These are phyloP conservation scores for Synanthedon myopaeformis DNA, from an alignment of 2,888 invertebrate genomes.

Conservation along the genomic window DNA sequence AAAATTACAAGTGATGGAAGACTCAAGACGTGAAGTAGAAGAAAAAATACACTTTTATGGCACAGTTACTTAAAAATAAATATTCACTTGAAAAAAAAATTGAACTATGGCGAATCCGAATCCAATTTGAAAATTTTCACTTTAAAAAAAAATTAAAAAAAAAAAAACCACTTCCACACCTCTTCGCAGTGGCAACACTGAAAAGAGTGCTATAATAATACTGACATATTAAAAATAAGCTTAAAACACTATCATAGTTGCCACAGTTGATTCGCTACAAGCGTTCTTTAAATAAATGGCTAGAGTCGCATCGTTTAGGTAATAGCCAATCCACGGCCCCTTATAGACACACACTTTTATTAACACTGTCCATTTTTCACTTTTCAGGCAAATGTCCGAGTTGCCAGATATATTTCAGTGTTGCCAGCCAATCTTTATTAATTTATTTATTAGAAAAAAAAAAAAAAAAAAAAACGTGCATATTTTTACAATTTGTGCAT, in stretches of 20 bases:
- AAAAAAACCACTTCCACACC: background rate
- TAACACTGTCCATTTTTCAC: too few relatives aligned
- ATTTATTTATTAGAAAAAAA: too few relatives aligned
- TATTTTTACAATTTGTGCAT: too few relatives aligned
- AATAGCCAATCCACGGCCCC: too few relatives aligned
- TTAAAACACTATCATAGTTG: background rate
- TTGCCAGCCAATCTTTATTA: background rate
- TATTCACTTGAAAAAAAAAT: background rate
- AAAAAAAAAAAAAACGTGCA: too few relatives aligned
- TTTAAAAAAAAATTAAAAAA: background rate
- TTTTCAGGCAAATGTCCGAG: background rate
- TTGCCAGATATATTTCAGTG: background rate
- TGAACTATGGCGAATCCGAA: background rate
- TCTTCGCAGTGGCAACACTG: slow-evolving; percentile 2
- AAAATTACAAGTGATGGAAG: background rate
- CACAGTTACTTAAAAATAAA: background rate
- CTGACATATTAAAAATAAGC: background rate
- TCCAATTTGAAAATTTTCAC: background rate
- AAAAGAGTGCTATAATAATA: slow-evolving; percentile 1
- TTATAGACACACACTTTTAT: too few relatives aligned
- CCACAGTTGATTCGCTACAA: background rate
- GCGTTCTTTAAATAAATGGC: background rate
- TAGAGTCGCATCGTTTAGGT: too few relatives aligned
- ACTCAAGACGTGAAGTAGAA: background rate
- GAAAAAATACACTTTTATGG: background rate